Conservation (phyloP, 2,888 invertebrate genomes). For the Crossocerus cetratus region DNA sequence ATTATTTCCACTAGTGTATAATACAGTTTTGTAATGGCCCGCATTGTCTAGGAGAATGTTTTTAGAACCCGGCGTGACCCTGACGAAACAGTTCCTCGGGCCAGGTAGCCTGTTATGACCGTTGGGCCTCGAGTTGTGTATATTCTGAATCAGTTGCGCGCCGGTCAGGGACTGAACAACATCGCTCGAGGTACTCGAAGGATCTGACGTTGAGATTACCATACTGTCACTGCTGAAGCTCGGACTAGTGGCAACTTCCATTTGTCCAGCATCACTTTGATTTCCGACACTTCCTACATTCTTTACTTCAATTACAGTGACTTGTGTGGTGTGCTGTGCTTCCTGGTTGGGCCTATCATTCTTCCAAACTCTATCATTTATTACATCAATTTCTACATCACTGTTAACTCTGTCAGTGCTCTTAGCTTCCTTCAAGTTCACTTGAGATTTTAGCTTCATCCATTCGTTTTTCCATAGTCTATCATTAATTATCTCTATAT, state of each 20-base stretch:
- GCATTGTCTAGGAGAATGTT: slow-evolving; percentile 89
- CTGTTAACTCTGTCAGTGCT: slow-evolving; percentile 43
- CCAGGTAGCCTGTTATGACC: slow-evolving; percentile 75
- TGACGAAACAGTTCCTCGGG: slow-evolving; percentile 86
- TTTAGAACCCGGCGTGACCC: slow-evolving; percentile 87
- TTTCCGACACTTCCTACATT: slow-evolving; percentile 61
- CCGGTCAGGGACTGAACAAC: slow-evolving; percentile 55
- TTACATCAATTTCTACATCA: slow-evolving; percentile 68
- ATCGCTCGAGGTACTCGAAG: slow-evolving; percentile 73
- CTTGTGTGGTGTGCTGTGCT: slow-evolving; percentile 38
- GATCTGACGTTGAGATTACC: slow-evolving; percentile 73
- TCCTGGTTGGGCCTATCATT: slow-evolving; percentile 53
- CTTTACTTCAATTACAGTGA: slow-evolving; percentile 71
- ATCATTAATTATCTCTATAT: slow-evolving; percentile 73
- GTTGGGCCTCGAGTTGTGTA: slow-evolving; percentile 43
- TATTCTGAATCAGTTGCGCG: slow-evolving; percentile 33
- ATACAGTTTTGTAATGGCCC: slow-evolving; percentile 85
- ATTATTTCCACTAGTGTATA: slow-evolving; percentile 80
- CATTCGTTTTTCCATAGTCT: slow-evolving; percentile 73
- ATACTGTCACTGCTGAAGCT: slow-evolving; percentile 74
- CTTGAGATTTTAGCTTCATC: slow-evolving; percentile 59
- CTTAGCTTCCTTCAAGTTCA: slow-evolving; percentile 27
- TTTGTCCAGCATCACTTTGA: slow-evolving; percentile 55
- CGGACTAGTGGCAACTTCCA: slow-evolving; percentile 68
- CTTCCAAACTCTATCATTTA: slow-evolving; percentile 72